Evolutionary conservation across 2,113 vertebrate species (phyloP).

Genomic region (Cebus imitator): DNA sequence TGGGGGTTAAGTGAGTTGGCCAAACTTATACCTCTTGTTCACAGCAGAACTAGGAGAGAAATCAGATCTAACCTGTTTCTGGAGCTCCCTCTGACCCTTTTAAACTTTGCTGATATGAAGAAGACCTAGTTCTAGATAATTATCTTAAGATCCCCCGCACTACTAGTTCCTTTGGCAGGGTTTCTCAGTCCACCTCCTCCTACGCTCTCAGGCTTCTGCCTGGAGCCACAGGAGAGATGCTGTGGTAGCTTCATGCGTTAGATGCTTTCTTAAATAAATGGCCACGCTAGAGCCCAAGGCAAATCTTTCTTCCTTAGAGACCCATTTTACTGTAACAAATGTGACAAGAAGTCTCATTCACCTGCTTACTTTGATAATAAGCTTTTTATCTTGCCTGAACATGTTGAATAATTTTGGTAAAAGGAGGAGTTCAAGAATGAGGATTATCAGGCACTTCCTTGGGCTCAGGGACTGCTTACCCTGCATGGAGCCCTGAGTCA

Average conservation of each 20-base stretch:
- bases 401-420: constrained; percentile 6
- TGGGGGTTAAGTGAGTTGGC: neutral
- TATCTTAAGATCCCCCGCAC: neutral
- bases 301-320: neutral
- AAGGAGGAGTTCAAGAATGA: neutral
- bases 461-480: neutral
- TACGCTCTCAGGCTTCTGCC: neutral
- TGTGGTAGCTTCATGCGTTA: neutral
- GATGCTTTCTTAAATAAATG: neutral
- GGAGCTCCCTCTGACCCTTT: too few species aligned
- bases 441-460: neutral
- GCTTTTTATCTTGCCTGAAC: neutral
- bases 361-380: neutral
- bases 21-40: neutral
- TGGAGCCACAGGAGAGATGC: neutral
- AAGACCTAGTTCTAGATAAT: neutral
- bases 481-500: neutral
- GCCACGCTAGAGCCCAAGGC: neutral
- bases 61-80: neutral
- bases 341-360: neutral
- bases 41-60: neutral
- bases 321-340: neutral
- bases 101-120: neutral
- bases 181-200: neutral
- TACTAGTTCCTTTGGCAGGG: neutral